A percentile compares a stretch with the other conserved stretches of the same genome.
phyloP scores from a whole-genome alignment of 2,888 invertebrate genomes.

The Parasteatoda lunata region DNA sequence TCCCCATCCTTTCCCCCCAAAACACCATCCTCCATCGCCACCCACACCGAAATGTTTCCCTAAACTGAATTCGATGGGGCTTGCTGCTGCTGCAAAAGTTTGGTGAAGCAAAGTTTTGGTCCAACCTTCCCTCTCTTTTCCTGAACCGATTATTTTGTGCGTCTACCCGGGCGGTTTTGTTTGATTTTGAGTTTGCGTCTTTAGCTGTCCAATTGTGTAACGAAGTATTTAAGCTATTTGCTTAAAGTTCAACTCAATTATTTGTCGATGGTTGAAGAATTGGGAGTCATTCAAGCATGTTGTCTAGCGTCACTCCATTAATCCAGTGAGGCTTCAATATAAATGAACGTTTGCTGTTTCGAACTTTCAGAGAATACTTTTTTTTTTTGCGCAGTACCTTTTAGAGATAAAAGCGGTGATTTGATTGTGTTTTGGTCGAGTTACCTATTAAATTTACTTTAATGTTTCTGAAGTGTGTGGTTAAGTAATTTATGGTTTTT shows the following conservation, averaged over 20 bases:
- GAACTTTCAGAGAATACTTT: no score
- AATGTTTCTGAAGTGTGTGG: no score
- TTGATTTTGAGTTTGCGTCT: conserved; percentile 17
- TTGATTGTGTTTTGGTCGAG: no score
- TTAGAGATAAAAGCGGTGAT: no score
- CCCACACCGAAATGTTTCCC: background rate
- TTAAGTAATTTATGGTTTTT: no score
- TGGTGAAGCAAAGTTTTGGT: conserved; percentile 40
- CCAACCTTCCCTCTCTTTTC: background rate
- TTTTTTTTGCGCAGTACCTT: no score
- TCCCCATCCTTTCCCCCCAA: background rate
- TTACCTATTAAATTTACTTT: no score
- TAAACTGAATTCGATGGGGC: conserved; percentile 37
- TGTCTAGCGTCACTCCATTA: background rate
- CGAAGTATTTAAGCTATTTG: conserved; percentile 58
- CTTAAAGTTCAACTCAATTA: conserved; percentile 58
- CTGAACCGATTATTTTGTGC: conserved; percentile 26
- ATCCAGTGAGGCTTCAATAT: no score
- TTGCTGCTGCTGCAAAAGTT: conserved; percentile 17
- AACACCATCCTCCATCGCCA: background rate
- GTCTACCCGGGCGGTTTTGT: conserved; percentile 9
- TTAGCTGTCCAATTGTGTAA: conserved; percentile 50
- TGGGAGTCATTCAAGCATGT: background rate
- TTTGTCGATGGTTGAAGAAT: conserved; percentile 5
- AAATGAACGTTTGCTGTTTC: no score